Evolutionary conservation across 2,888 invertebrate genomes (phyloP).

Genomic region (Drymonia ruficornis): DNA sequence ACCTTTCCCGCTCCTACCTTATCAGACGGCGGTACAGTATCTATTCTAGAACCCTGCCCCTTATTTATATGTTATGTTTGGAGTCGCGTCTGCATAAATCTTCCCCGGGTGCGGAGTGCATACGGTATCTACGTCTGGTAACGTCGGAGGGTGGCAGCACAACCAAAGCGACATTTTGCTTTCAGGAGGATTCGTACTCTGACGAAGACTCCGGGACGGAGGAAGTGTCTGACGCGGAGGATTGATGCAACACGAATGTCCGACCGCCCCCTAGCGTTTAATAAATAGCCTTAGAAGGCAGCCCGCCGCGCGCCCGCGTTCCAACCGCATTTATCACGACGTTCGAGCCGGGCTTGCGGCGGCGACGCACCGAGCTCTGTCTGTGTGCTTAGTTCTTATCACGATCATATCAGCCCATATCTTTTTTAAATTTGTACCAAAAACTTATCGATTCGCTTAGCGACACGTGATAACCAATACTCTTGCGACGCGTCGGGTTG

Average conservation of each 20-base stretch:
- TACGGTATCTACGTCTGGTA: conserved; percentile 71
- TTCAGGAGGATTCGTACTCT: conserved; percentile 83
- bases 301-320: conserved; percentile 37
- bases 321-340: conserved; percentile 20
- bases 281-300: conserved; percentile 44
- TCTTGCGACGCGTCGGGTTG: conserved; percentile 51
- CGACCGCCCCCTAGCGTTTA: conserved; percentile 53
- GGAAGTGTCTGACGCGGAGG: conserved; percentile 78
- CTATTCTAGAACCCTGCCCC: conserved; percentile 33
- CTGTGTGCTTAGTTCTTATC: conserved; percentile 31
- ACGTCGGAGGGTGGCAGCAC: conserved; percentile 48
- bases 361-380: not conserved
- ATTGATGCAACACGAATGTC: conserved; percentile 64
- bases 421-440: conserved; percentile 53
- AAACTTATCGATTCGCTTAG: conserved; percentile 49
- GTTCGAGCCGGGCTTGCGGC: conserved; percentile 10
- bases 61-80: conserved; percentile 20
- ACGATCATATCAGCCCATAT: conserved; percentile 59
- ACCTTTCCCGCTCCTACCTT: conserved; percentile 41
- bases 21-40: conserved; percentile 72
- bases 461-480: conserved; percentile 55
- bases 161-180: conserved; percentile 76
- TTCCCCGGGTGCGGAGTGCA: conserved; percentile 34
- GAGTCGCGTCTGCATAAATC: conserved; percentile 31
- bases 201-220: conserved; percentile 81